Percentiles rank a stretch among this genome's conserved stretches.
Evolutionary conservation across 2,888 invertebrate species (phyloP).

Genomic region (Syritta pipiens): DNA sequence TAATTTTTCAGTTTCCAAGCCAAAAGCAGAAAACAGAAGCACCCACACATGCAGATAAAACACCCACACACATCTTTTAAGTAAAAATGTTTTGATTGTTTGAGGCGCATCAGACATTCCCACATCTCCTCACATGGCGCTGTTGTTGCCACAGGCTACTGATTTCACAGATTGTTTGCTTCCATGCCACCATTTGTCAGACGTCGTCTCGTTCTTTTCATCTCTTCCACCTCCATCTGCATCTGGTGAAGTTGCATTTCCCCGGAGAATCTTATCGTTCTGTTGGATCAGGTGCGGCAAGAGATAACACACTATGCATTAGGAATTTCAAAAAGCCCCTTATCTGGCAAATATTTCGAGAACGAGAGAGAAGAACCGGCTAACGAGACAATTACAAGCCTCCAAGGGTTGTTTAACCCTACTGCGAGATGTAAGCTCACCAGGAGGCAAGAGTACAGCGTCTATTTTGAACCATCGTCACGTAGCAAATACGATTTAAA

Average conservation of each 20-base stretch:
- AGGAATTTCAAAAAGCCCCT: constrained; percentile 26
- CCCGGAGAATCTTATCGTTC: constrained; percentile 38
- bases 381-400: constrained; percentile 38
- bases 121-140: constrained; percentile 17
- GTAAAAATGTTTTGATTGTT: constrained; percentile 29
- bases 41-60: too few relatives aligned
- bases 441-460: constrained; percentile 25
- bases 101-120: constrained; percentile 17
- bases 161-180: constrained; percentile 55
- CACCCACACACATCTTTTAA: not conserved
- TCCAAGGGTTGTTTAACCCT: constrained; percentile 50
- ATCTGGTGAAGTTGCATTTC: constrained; percentile 30
- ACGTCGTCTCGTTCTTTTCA: not conserved
- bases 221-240: not conserved
- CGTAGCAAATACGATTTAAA: constrained; percentile 65
- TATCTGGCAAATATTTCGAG: constrained; percentile 24
- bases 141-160: constrained; percentile 39
- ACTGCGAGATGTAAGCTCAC: constrained; percentile 34
- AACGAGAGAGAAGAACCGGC: not conserved
- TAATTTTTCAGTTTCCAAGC: constrained; percentile 47
- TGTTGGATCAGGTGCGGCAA: constrained; percentile 62
- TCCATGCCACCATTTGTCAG: constrained; percentile 51
- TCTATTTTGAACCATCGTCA: constrained; percentile 62
- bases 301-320: constrained; percentile 35
- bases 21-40: constrained; percentile 13